These are phyloP conservation scores for Semnopithecus entellus DNA, from an alignment of 2,113 vertebrate genomes.

Conservation along the genomic window DNA sequence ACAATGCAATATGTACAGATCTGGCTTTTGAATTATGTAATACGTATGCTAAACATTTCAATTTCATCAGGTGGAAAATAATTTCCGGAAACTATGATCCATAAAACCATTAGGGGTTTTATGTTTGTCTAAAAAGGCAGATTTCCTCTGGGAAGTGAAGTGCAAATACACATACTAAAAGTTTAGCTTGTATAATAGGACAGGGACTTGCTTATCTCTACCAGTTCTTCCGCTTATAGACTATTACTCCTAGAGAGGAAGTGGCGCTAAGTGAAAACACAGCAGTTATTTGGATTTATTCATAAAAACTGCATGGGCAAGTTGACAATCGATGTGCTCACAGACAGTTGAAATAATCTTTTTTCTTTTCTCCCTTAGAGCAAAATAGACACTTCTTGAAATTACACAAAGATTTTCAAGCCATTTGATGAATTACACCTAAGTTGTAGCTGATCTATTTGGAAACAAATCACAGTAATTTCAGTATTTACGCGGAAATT, in stretches of 20 bases:
- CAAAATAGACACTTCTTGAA: not conserved
- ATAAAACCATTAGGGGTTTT: not conserved
- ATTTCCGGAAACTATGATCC: not conserved
- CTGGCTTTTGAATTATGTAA: not conserved
- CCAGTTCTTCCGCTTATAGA: not conserved
- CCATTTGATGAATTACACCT: not conserved
- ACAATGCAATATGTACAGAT: not conserved
- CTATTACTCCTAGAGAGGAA: not conserved
- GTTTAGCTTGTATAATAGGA: not conserved
- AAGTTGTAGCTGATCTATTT: conserved; percentile 5
- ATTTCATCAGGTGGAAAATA: not conserved
- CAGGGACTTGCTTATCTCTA: not conserved
- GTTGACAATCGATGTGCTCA: not conserved
- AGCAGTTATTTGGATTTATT: not conserved
- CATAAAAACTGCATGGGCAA: not conserved
- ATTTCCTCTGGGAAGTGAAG: not conserved
- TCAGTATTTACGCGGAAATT: not conserved
- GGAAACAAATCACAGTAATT: conserved; percentile 33
- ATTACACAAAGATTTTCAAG: not conserved
- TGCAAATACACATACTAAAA: not conserved
- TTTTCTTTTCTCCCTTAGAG: not conserved
- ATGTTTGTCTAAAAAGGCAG: not conserved
- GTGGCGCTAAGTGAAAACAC: not conserved
- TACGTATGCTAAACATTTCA: not conserved
- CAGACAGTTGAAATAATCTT: not conserved